Percentiles rank a stretch among this genome's conserved stretches.
These are phyloP conservation scores for Acridotheres tristis DNA, from an alignment of 2,797 vertebrate species.

Conservation along the genomic window DNA sequence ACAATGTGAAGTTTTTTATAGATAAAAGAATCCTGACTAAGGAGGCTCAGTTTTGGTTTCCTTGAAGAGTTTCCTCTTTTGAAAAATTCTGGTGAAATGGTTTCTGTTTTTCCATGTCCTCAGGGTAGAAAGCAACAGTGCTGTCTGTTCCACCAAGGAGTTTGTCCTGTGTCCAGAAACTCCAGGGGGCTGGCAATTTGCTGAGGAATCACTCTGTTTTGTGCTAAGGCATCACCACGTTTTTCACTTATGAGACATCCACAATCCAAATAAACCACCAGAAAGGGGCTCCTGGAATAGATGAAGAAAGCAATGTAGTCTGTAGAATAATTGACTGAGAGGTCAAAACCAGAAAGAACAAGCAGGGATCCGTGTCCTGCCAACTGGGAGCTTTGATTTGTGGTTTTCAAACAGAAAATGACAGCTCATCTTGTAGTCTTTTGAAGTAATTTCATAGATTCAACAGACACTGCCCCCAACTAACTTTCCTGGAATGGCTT, in stretches of 20 bases:
- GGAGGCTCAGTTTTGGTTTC: not conserved
- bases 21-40: not conserved
- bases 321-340: not conserved
- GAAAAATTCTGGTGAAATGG: not conserved
- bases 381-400: not conserved
- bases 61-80: not conserved
- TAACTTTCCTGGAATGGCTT: not conserved
- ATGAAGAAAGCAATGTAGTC: not conserved
- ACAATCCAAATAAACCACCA: not conserved
- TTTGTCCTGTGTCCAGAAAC: not conserved
- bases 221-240: not conserved
- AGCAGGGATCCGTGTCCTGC: not conserved
- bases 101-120: not conserved
- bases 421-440: not conserved
- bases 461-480: not conserved
- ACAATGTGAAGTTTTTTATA: not conserved
- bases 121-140: not conserved
- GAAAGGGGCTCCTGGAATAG: not conserved
- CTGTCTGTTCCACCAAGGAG: not conserved
- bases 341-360: conserved; percentile 13
- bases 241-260: not conserved
- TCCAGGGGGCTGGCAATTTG: not conserved
- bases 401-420: conserved; percentile 8
- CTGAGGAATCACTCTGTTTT: not conserved
- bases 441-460: not conserved